Base-by-base conservation (phyloP, 2,113 vertebrate genomes). In the Notarius quadriscutis region DNA sequence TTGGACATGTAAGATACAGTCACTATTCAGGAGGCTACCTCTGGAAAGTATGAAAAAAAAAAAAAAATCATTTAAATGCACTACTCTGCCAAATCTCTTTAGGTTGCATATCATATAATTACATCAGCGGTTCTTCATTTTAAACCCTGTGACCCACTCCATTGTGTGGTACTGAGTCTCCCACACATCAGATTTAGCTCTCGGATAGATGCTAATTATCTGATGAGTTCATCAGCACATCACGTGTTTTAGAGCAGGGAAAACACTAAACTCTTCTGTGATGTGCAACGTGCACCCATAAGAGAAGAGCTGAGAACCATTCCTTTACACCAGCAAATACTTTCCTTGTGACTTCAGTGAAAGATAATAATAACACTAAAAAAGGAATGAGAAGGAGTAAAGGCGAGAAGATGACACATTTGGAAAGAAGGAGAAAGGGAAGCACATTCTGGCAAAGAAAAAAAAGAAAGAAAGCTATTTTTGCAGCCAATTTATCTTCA, bases 131-230 rank as follows among this genome's bases (percentile, higher is more conserved):
- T 58, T 81, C 50, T 81, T 62, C 41, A 78, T 60, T 75, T 27
- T n/a, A 62, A 60, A 63, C 22, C 48, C 62, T 67, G 48, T 41
- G 62, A 67, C 50, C n/a, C 85, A 79, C 48, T 79, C n/a, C 9
- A 30, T 50, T 69, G 60, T 27, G 12, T 51, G 77, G 14, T 79
- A 65, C 10, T 41, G 75, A 55, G 75, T 65, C 48, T 55, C 75
- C 57, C 75, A 69, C n/a, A 80, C 62, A 78, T 86, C 84, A 67
- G 17, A 65, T 67, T 86, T 79, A 86, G 74, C 74, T 53, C 60
- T 51, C 50, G 15, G 51, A 80, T 55, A 51, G 25, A 20, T 80
- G 75, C 63, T 80, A 80, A 86, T 80, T 65, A 67, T n/a, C 62
- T 57, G n/a, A 86, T 86, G 58, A 78, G 41, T 53, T 86, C 10